These are phyloP conservation scores for Philereme transversata DNA, from an alignment of 2,888 invertebrate species.

Conservation along the genomic window DNA sequence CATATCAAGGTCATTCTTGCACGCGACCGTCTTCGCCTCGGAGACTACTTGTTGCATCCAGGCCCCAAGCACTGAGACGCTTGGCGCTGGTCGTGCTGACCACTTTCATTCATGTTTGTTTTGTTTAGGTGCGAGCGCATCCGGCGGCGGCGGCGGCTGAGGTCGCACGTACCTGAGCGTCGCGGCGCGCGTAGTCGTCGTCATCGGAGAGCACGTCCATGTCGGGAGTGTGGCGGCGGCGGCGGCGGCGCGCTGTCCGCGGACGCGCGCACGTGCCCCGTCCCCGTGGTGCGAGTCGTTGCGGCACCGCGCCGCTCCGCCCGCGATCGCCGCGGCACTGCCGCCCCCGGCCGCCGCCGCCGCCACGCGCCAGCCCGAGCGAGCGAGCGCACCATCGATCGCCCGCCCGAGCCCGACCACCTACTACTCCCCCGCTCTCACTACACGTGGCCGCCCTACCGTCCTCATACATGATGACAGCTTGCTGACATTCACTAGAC, in stretches of 20 bases:
- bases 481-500: conserved; percentile 19
- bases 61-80: conserved; percentile 15
- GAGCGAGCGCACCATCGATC: conserved; percentile 64
- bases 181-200: conserved; percentile 76
- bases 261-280: conserved; percentile 72
- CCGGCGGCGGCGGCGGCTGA: conserved; percentile 23
- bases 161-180: conserved; percentile 69
- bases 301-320: conserved; percentile 77
- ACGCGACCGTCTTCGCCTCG: conserved; percentile 61
- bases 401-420: conserved; percentile 52
- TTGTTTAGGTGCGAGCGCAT: conserved; percentile 26
- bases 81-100: conserved; percentile 44
- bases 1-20: conserved; percentile 68
- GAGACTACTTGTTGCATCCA: conserved; percentile 72
- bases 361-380: conserved; percentile 51
- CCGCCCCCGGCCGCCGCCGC: conserved; percentile 54
- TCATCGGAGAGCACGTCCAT: conserved; percentile 83
- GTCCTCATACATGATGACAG: conserved; percentile 9
- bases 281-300: conserved; percentile 68
- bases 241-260: conserved; percentile 64
- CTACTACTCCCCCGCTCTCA: conserved; percentile 33
- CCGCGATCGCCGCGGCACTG: conserved; percentile 79
- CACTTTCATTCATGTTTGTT: conserved; percentile 34
- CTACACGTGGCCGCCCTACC: conserved; percentile 59
- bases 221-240: conserved; percentile 59